phyloP scores from a whole-genome alignment of 2,113 vertebrate genomes.

The Rhinolophus sinicus region DNA sequence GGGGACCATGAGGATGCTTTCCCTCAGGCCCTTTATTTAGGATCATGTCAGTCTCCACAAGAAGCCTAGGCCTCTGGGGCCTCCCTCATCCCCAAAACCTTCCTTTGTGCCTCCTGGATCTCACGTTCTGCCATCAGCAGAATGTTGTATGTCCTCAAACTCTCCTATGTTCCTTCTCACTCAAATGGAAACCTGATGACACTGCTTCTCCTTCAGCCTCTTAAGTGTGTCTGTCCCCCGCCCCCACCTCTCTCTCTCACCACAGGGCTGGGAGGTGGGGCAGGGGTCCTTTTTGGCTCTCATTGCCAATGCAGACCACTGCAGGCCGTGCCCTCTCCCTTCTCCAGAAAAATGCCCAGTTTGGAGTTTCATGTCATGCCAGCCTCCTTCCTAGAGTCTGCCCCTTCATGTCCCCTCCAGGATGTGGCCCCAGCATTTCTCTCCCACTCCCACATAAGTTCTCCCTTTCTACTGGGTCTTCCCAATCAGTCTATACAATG shows the following conservation, averaged over 20 bases:
- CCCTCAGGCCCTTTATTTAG: background rate
- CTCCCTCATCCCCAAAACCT: background rate
- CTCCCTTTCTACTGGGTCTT: background rate
- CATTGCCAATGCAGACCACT: background rate
- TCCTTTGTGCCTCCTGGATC: background rate
- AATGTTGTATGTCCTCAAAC: background rate
- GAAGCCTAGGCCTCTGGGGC: background rate
- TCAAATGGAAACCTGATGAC: background rate
- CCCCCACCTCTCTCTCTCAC: background rate
- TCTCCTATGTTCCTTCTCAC: background rate
- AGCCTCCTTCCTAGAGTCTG: background rate
- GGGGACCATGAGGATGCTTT: too few species aligned
- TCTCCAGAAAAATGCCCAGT: background rate
- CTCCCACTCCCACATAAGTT: background rate
- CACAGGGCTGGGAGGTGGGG: background rate
- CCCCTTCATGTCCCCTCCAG: rapidly evolving
- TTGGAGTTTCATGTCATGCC: background rate
- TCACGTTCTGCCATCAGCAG: background rate
- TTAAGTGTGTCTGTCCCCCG: background rate
- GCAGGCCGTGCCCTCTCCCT: background rate
- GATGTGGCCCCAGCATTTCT: background rate
- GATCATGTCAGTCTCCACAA: background rate
- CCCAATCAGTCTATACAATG: background rate
- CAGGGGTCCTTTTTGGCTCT: background rate
- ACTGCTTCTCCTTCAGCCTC: background rate